A percentile compares a stretch with the other conserved stretches of the same genome.
Conservation (phyloP, 2,888 invertebrate genomes). For the Cenopis cana region DNA sequence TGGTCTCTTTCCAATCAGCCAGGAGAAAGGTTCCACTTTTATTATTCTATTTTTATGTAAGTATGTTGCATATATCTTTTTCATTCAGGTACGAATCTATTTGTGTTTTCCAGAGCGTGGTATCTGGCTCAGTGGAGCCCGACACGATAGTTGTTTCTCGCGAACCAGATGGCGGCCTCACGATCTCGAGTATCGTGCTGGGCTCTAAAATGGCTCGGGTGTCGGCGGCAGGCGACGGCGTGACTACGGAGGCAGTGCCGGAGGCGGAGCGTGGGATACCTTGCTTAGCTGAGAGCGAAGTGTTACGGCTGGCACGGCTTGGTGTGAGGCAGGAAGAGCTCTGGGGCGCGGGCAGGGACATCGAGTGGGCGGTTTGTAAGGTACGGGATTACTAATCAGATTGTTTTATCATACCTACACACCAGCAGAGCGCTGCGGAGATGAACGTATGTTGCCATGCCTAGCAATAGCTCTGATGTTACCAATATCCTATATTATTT, state of each 20-base stretch:
- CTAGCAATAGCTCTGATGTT: too few species aligned
- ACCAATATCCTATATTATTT: too few species aligned
- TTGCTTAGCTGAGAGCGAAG: constrained; percentile 84
- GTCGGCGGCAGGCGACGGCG: constrained; percentile 73
- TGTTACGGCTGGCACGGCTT: constrained; percentile 80
- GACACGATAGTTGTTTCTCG: constrained; percentile 88
- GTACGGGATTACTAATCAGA: constrained; percentile 61
- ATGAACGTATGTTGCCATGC: too few species aligned
- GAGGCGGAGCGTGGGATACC: constrained; percentile 69
- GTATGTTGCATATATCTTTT: too few species aligned
- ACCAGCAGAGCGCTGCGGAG: too few species aligned
- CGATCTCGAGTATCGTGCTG: constrained; percentile 71
- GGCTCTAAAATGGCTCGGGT: constrained; percentile 84
- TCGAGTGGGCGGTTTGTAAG: constrained; percentile 91
- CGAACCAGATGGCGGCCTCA: constrained; percentile 75
- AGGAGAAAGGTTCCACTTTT: background rate
- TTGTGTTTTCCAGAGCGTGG: constrained; percentile 86
- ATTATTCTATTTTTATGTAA: background rate
- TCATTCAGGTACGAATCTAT: background rate
- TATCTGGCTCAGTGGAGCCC: constrained; percentile 91
- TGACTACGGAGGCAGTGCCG: constrained; percentile 67
- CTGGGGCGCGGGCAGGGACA: constrained; percentile 90
- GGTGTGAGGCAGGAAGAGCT: constrained; percentile 86
- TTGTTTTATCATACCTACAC: too few species aligned
- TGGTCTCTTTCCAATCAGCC: background rate